A percentile compares a stretch with the other conserved stretches of the same genome.
Conservation (phyloP, 2,888 invertebrate species). For the Acrocyrtus sp. region DNA sequence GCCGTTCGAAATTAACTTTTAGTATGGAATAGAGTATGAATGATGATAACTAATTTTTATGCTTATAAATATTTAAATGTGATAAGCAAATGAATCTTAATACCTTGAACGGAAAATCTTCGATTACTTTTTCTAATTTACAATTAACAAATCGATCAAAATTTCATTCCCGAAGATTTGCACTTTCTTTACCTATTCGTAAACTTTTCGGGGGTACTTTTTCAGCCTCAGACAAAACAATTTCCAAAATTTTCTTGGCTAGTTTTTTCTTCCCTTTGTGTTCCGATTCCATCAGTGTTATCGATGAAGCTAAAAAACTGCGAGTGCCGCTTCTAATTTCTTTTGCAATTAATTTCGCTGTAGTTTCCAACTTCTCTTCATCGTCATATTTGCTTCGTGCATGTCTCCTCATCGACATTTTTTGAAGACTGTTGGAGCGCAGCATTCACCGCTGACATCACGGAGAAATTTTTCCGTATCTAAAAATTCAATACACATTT, state of each 20-base stretch:
- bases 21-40: not conserved
- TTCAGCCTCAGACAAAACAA: conserved; percentile 64
- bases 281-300: conserved; percentile 69
- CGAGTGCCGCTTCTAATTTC: conserved; percentile 64
- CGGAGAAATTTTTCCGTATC: no score
- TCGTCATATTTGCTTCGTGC: no score
- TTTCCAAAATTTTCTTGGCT: conserved; percentile 66
- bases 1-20: no score
- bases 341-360: conserved; percentile 6
- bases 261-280: conserved; percentile 66
- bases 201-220: conserved; percentile 30
- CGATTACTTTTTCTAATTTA: not conserved
- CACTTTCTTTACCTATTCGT: conserved; percentile 58
- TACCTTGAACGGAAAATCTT: not conserved
- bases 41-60: not conserved
- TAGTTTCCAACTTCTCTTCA: not conserved
- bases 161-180: not conserved
- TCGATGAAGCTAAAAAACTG: conserved; percentile 67
- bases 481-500: no score
- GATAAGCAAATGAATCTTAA: not conserved
- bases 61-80: not conserved
- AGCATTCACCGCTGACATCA: no score
- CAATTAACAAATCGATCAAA: not conserved
- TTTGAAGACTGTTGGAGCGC: no score
- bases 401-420: no score